phyloP scores from a whole-genome alignment of 2,888 invertebrate species.

The Aradus depressus region DNA sequence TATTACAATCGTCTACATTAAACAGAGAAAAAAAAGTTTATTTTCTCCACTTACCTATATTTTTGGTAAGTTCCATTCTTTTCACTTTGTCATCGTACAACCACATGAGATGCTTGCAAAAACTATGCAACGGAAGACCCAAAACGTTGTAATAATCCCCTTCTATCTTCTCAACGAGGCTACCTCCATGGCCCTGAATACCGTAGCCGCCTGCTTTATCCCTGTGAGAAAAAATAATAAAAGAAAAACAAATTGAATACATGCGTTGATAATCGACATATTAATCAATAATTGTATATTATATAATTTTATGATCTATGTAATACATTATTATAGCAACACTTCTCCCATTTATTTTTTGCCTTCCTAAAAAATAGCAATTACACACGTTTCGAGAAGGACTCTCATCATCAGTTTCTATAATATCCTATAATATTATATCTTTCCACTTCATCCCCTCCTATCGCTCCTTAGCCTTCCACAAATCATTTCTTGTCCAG shows the following conservation, averaged over 20 bases:
- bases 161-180: conserved; percentile 65
- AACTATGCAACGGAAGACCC: conserved; percentile 63
- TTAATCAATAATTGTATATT: background rate
- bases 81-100: conserved; percentile 23
- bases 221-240: conserved; percentile 37
- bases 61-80: conserved; percentile 15
- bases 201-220: conserved; percentile 90
- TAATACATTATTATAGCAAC: background rate
- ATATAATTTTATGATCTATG: background rate
- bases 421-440: no score
- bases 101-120: conserved; percentile 27
- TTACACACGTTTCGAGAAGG: no score
- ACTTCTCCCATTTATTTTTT: background rate
- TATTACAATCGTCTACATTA: no score
- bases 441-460: no score
- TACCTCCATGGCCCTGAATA: conserved; percentile 72
- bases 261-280: background rate
- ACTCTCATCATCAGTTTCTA: no score
- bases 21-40: background rate
- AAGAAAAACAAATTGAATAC: conserved; percentile 4
- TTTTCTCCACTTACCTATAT: conserved; percentile 15
- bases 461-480: no score
- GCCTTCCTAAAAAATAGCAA: background rate
- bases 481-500: no score
- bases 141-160: conserved; percentile 85